phyloP scores from a whole-genome alignment of 2,113 vertebrate species.

The Grantiella picta region DNA sequence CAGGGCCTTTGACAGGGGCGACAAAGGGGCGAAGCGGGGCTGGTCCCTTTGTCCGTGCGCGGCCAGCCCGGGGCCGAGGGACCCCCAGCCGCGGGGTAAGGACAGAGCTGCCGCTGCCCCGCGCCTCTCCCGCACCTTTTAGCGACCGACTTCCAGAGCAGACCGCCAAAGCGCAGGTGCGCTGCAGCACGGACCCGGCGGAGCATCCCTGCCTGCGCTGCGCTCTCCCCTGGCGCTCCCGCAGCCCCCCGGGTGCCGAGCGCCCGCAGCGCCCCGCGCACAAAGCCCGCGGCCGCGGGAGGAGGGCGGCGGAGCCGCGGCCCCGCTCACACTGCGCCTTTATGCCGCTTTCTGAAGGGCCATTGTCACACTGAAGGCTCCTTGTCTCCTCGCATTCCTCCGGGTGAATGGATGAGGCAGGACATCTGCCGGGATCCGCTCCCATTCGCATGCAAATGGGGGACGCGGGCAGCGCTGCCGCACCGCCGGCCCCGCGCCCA shows the following conservation, averaged over 20 bases:
- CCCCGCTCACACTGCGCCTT: conserved; percentile 69
- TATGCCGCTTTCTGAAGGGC: conserved; percentile 70
- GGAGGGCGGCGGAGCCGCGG: conserved; percentile 68
- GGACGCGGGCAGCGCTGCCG: conserved; percentile 46
- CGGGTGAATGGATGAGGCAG: conserved; percentile 72
- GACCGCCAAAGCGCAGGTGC: neutral
- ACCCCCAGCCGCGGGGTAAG: rapidly evolving
- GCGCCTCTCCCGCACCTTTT: neutral
- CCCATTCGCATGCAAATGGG: conserved; percentile 86
- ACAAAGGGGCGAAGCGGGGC: conserved; percentile 28
- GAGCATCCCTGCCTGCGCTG: neutral
- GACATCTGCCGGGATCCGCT: conserved; percentile 84
- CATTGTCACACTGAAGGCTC: conserved; percentile 72
- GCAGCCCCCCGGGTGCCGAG: neutral
- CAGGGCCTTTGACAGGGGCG: neutral
- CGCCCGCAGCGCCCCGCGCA: neutral
- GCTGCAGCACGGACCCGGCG: neutral
- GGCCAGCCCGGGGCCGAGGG: neutral
- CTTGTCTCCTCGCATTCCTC: conserved; percentile 71
- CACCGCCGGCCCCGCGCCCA: conserved; percentile 4
- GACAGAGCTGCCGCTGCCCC: neutral
- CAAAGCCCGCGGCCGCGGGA: neutral
- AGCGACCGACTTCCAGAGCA: rapidly evolving
- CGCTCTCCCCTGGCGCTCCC: neutral
- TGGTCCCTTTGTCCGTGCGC: neutral